phyloP scores from a whole-genome alignment of 2,113 vertebrate genomes.

The Agapornis roseicollis region DNA sequence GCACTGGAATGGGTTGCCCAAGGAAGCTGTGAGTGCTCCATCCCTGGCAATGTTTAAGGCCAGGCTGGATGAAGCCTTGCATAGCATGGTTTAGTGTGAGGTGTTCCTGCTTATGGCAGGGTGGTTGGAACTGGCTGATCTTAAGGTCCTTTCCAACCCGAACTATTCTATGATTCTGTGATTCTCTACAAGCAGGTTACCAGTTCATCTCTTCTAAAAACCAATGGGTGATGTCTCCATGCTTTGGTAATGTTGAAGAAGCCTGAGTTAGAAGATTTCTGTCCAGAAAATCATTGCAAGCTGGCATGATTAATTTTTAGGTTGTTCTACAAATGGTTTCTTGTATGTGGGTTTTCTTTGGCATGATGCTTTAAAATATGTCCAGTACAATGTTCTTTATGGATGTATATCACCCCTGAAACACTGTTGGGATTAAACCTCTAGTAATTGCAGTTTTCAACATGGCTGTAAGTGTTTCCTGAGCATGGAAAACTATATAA shows the following conservation, averaged over 20 bases:
- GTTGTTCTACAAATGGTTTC: not conserved
- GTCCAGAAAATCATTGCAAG: not conserved
- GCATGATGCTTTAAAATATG: not conserved
- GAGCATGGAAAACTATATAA: not conserved
- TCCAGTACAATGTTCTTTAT: not conserved
- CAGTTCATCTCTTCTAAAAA: not conserved
- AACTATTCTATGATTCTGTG: no score
- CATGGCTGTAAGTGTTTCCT: not conserved
- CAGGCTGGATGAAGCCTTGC: no score
- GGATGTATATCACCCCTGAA: not conserved
- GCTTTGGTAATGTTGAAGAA: not conserved
- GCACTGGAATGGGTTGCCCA: no score
- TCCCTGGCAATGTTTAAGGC: no score
- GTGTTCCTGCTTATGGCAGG: no score
- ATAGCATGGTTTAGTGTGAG: no score
- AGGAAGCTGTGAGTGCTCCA: no score
- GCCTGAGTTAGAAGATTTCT: not conserved
- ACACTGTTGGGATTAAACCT: not conserved
- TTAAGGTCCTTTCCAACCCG: no score
- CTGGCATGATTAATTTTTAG: not conserved
- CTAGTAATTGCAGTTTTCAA: not conserved
- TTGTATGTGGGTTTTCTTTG: not conserved
- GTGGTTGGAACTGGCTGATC: no score
- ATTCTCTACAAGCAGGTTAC: not conserved
- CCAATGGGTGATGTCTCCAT: not conserved